Evolutionary conservation across 2,888 invertebrate species (phyloP), one percentile per base, ranked within the genome.

Genomic region (Dasypogon diadema): DNA sequence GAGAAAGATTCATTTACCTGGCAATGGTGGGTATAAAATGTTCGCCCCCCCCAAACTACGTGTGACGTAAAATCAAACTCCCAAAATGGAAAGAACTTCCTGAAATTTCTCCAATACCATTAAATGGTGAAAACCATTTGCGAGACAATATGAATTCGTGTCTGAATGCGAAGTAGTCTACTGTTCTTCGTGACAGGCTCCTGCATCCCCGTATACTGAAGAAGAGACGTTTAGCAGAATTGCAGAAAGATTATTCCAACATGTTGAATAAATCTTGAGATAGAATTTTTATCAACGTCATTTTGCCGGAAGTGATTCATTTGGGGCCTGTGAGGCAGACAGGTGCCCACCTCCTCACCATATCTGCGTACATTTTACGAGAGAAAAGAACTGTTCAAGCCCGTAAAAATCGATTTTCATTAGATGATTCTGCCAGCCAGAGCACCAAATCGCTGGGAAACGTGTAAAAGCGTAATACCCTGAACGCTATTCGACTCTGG

Each of bases 61-160:
- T 16, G 60, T 16, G 60, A 18, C 58, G 34, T 6, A 21, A 60
- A 60, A 60, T 60, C 37, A 12, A 42, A 26, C 14, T 42, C n/a
- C 12, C 37, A 18, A 42, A 34, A 18, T 18, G 37, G 34, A 60
- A 60, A 4, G 10, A 60, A n/a, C n/a, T 58, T 58, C 16, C 37
- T 24, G 10, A 60, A n/a, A 6, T 58, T 58, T n/a, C 37, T 24
- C 34, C 37, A 37, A 37, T 37, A 16, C 12, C 60, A 42, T 8
- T 16, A 60, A 60, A 37, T 37, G 60, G 26, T 37, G 26, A 12
- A 5, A 60, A 60, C 60, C 34, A 60, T 60, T 60, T 60, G 34
- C 21, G 18, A 60, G 37, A 18, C 21, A 34, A 37, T 42, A 37
- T 16, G 16, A 60, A 10, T 16, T 37, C 60, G 12, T 37, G 34